Conservation (phyloP, 2,888 invertebrate species). For the Microplitis deprimator region DNA sequence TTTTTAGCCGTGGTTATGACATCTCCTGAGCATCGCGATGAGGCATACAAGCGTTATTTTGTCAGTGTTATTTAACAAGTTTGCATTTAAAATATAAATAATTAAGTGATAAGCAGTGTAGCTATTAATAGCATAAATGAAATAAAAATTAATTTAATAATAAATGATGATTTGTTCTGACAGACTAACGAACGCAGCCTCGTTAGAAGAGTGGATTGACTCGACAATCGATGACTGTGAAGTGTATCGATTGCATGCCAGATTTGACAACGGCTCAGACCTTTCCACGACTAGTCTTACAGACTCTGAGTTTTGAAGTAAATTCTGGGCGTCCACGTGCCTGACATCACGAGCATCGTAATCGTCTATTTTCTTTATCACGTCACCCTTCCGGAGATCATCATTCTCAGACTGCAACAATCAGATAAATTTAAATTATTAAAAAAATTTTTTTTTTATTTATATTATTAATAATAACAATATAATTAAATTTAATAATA, state of each 20-base stretch:
- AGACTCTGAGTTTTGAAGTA: conserved; percentile 86
- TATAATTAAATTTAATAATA: neutral
- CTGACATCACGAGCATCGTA: conserved; percentile 89
- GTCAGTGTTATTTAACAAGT: conserved; percentile 8
- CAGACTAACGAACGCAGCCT: conserved; percentile 64
- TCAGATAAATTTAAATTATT: conserved; percentile 42
- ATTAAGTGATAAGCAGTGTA: conserved; percentile 8
- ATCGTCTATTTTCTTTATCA: conserved; percentile 91
- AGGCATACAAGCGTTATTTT: conserved; percentile 39
- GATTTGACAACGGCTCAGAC: conserved; percentile 70
- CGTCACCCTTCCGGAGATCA: conserved; percentile 89
- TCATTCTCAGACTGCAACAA: conserved; percentile 85
- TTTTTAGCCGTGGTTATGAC: conserved; percentile 36
- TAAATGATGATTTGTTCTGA: conserved; percentile 56
- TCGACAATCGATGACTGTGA: conserved; percentile 59
- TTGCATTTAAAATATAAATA: neutral
- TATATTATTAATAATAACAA: neutral
- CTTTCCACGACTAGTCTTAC: conserved; percentile 88
- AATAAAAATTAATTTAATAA: conserved; percentile 24
- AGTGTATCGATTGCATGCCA: conserved; percentile 53
- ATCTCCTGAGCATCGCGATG: conserved; percentile 43
- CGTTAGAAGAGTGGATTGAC: conserved; percentile 58
- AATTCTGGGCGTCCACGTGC: conserved; percentile 92
- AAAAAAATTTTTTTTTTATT: conserved; percentile 3
- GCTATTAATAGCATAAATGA: conserved; percentile 15